Conservation (phyloP, 2,113 vertebrate genomes). For the Pelobates fuscus region DNA sequence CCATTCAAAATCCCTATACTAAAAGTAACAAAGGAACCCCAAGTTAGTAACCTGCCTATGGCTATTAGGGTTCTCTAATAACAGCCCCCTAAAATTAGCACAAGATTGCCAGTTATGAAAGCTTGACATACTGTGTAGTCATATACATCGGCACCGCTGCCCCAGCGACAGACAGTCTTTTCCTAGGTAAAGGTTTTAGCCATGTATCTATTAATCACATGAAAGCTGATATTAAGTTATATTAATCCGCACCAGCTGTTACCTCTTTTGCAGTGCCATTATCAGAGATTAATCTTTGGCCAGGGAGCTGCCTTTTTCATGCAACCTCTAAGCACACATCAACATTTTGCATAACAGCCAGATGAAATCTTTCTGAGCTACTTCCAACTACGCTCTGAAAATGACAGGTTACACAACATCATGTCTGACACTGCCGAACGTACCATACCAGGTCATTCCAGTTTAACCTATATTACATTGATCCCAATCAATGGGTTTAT, state of each 20-base stretch:
- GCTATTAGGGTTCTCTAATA: too few relatives aligned
- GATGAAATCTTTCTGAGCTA: constrained; percentile 44
- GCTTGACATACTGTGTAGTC: background rate
- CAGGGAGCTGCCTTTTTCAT: constrained; percentile 60
- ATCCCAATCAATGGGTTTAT: too few relatives aligned
- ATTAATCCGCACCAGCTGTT: constrained; percentile 74
- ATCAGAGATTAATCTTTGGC: constrained; percentile 75
- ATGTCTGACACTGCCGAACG: background rate
- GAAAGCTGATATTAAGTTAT: constrained; percentile 75
- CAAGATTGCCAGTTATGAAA: too few relatives aligned
- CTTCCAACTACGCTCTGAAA: constrained; percentile 14
- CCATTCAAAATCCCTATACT: too few relatives aligned
- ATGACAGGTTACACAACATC: constrained; percentile 43
- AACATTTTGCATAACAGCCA: constrained; percentile 45
- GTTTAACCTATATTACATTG: too few relatives aligned
- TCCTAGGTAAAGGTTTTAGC: constrained; percentile 61
- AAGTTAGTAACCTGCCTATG: too few relatives aligned
- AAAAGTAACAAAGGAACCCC: too few relatives aligned
- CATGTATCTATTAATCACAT: constrained; percentile 82
- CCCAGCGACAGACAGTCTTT: constrained; percentile 31
- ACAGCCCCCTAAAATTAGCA: too few relatives aligned
- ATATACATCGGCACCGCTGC: constrained; percentile 51
- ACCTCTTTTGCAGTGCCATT: constrained; percentile 70
- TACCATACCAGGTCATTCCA: background rate
- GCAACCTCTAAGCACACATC: constrained; percentile 54